Conservation (phyloP, 2,113 vertebrate genomes). For the Brevimyrus niger region DNA sequence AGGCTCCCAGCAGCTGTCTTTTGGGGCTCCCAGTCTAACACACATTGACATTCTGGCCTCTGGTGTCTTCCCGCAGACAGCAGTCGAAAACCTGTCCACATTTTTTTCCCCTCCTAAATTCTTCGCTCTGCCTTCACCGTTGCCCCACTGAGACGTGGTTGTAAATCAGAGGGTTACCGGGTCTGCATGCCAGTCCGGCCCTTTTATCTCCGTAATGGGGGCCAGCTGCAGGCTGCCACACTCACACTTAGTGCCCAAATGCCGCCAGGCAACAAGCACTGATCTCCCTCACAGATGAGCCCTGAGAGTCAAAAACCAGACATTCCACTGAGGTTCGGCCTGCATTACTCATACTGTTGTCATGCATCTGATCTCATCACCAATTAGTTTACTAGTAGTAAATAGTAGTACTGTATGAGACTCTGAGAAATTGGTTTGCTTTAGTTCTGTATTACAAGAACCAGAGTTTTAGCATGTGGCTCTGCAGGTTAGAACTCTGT, state of each 20-base stretch:
- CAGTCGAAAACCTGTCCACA: not conserved
- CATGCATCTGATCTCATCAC: not conserved
- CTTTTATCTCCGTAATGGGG: constrained; percentile 50
- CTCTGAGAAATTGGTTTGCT: not conserved
- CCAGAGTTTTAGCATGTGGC: not conserved
- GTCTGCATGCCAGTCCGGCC: constrained; percentile 32
- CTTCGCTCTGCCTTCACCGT: constrained; percentile 11
- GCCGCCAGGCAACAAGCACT: not conserved
- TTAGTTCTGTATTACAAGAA: not conserved
- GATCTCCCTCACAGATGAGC: constrained; percentile 28
- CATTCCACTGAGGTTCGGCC: not conserved
- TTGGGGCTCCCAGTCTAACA: not conserved
- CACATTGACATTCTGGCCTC: not conserved
- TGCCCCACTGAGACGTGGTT: constrained; percentile 34
- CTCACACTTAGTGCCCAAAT: not conserved
- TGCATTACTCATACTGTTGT: not conserved
- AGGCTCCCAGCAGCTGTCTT: not conserved
- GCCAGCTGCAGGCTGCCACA: constrained; percentile 34
- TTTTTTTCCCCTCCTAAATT: not conserved
- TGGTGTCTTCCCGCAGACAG: not conserved
- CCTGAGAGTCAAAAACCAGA: not conserved
- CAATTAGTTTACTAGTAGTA: not conserved
- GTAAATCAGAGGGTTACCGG: constrained; percentile 44
- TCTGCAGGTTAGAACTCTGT: not conserved
- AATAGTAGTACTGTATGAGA: not conserved